Evolutionary conservation across 2,797 vertebrate genomes (phyloP).

Genomic region (Macroramphosus scolopax): DNA sequence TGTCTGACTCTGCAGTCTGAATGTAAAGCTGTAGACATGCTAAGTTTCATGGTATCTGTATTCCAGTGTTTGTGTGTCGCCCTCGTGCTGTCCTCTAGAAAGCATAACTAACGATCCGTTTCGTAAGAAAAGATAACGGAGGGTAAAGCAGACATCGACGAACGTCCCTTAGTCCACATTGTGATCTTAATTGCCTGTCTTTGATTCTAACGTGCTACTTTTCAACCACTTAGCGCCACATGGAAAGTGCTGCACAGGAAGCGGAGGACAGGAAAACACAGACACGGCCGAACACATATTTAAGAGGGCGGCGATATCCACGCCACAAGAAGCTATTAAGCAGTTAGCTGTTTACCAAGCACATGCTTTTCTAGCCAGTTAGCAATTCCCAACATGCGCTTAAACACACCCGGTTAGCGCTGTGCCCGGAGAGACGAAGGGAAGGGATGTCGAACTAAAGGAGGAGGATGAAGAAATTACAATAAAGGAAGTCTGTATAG

Average conservation of each 20-base stretch:
- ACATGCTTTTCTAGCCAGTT: constrained; percentile 35
- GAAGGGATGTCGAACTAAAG: background rate
- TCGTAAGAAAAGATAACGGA: too few relatives aligned
- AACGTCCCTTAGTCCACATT: too few relatives aligned
- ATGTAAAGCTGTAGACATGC: constrained; percentile 64
- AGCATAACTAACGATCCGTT: too few relatives aligned
- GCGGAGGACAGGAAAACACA: constrained; percentile 6
- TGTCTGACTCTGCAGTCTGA: constrained; percentile 30
- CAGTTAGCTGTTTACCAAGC: constrained; percentile 45
- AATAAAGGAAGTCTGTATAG: background rate
- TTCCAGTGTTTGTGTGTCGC: constrained; percentile 74
- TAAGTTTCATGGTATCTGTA: constrained; percentile 80
- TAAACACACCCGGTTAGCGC: constrained; percentile 30
- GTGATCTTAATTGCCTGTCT: background rate
- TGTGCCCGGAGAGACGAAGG: constrained; percentile 5
- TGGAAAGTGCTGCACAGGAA: constrained; percentile 1
- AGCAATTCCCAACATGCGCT: constrained; percentile 48
- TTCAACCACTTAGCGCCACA: background rate
- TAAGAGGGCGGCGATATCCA: constrained; percentile 50
- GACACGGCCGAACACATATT: constrained; percentile 45
- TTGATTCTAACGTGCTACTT: constrained; percentile 17
- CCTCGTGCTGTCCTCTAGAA: constrained; percentile 60
- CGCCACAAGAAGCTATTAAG: constrained; percentile 58
- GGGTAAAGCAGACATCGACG: too few relatives aligned
- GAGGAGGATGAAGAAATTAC: background rate